Conservation (phyloP, 2,797 vertebrate species). For the Lagorchestes hirsutus region DNA sequence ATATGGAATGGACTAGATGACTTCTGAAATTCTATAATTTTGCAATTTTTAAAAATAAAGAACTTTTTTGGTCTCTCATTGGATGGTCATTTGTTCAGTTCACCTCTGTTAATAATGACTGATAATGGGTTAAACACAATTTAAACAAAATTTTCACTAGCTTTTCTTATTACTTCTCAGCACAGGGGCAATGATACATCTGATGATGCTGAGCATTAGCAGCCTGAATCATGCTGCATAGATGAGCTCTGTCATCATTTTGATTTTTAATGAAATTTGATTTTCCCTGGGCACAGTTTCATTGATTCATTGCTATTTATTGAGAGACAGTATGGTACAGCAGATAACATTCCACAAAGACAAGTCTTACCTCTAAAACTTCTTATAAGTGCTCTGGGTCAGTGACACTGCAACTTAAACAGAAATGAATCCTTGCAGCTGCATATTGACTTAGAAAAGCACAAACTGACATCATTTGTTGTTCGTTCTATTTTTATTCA, state of each 20-base stretch:
- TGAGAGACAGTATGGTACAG: not conserved
- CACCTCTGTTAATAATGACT: not conserved
- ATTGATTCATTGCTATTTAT: not conserved
- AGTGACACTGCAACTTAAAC: not conserved
- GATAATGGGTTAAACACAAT: not conserved
- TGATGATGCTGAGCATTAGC: not conserved
- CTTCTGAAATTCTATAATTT: not conserved
- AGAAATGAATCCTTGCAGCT: not conserved
- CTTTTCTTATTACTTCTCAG: not conserved
- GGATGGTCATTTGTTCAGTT: not conserved
- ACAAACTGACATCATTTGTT: not conserved
- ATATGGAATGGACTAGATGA: not conserved
- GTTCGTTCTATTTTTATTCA: not conserved
- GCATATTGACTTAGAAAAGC: not conserved
- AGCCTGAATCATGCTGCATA: not conserved
- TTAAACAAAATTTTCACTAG: not conserved
- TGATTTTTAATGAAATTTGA: constrained; percentile 5
- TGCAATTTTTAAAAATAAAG: not conserved
- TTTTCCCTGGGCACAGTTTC: not conserved
- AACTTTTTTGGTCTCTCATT: not conserved
- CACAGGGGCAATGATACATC: not conserved
- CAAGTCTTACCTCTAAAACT: not conserved
- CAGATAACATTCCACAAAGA: not conserved
- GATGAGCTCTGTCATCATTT: not conserved
- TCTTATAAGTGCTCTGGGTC: not conserved